Percentiles rank a stretch among this genome's conserved stretches.
These are phyloP conservation scores for Bubalus kerabau DNA, from an alignment of 2,113 vertebrate species.

Conservation along the genomic window DNA sequence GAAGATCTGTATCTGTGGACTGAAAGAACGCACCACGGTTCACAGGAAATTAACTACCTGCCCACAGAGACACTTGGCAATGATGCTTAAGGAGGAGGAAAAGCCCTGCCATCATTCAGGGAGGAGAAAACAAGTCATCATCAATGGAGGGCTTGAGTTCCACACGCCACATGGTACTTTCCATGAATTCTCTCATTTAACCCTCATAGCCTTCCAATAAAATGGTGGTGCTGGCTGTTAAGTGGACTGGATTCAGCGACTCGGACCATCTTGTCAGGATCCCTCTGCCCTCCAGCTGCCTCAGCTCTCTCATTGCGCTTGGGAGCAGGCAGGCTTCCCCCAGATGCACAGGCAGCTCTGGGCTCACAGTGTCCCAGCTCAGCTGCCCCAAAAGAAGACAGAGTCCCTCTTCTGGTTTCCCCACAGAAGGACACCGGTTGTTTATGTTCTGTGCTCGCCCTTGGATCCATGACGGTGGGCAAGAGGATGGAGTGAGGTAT, in stretches of 20 bases:
- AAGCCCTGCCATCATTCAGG: not conserved
- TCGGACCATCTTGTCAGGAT: not conserved
- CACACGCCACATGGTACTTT: not conserved
- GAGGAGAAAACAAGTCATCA: not conserved
- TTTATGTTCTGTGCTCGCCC: not conserved
- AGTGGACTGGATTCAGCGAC: not conserved
- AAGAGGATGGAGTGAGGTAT: not conserved
- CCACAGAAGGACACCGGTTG: not conserved
- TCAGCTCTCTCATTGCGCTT: not conserved
- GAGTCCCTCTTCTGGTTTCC: not conserved
- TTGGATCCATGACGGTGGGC: not conserved
- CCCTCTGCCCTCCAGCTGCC: not conserved
- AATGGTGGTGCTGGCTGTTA: not conserved
- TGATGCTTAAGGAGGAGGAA: not conserved
- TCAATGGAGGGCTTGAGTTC: not conserved
- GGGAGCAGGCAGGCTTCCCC: not conserved
- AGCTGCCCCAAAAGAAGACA: not conserved
- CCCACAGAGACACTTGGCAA: not conserved
- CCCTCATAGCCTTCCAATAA: not conserved
- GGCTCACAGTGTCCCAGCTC: not conserved
- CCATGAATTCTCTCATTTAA: not conserved
- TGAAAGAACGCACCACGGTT: not conserved
- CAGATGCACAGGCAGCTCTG: not conserved
- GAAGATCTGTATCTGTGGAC: not conserved
- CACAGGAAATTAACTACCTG: not conserved